Evolutionary conservation across 1,140 invertebrate species (phyloP).

Genomic region (Belonocnema kinseyi): DNA sequence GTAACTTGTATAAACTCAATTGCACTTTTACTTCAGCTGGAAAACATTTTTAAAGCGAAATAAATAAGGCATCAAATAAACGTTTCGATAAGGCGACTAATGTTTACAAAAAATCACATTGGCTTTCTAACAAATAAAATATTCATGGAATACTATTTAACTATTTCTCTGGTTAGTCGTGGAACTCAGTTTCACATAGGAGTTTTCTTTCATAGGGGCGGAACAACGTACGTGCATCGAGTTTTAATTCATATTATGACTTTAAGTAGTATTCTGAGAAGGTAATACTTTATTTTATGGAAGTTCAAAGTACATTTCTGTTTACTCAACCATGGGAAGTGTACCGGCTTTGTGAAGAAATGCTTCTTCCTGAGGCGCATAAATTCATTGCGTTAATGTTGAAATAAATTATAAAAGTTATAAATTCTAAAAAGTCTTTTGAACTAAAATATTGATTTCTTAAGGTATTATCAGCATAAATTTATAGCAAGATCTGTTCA

Average conservation of each 20-base stretch:
- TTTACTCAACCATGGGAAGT: constrained; percentile 20
- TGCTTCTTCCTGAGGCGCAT: constrained; percentile 3
- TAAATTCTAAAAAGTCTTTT: too few relatives aligned
- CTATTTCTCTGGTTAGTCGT: constrained; percentile 15
- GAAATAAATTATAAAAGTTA: constrained; percentile 2
- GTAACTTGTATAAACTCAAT: neutral
- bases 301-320: constrained; percentile 14
- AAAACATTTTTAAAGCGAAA: neutral
- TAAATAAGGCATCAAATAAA: neutral
- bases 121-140: constrained; percentile 24
- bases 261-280: constrained; percentile 10
- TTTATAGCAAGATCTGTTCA: too few relatives aligned
- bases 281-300: constrained; percentile 10
- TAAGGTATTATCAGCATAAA: too few relatives aligned
- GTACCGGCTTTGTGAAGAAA: constrained; percentile 2
- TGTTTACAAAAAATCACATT: neutral
- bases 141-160: neutral
- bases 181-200: constrained; percentile 10
- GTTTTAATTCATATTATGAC: constrained; percentile 19
- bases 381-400: neutral
- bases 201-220: constrained; percentile 14
- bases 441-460: too few relatives aligned
- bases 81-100: neutral
- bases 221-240: neutral
- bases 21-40: neutral